A percentile compares a stretch with the other conserved stretches of the same genome.
Conservation (phyloP, 2,888 invertebrate genomes). For the Ditula angustiorana region DNA sequence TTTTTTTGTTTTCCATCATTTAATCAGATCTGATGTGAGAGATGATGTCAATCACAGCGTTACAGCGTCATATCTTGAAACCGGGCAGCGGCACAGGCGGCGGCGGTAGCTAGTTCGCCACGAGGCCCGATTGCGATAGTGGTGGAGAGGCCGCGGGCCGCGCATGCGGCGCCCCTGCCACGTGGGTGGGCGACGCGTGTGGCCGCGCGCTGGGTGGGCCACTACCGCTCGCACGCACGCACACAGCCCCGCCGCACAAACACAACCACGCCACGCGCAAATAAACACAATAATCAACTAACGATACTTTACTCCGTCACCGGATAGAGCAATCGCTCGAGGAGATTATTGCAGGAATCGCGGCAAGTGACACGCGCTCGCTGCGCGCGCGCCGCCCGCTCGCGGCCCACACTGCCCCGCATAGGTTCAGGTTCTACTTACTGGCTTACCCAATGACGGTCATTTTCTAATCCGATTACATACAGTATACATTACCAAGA, state of each 20-base stretch:
- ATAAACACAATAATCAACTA: constrained; percentile 85
- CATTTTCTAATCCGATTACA: constrained; percentile 66
- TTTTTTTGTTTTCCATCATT: constrained; percentile 37
- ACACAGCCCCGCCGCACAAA: constrained; percentile 68
- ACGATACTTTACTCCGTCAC: constrained; percentile 84
- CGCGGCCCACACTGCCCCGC: constrained; percentile 30
- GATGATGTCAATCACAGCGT: constrained; percentile 35
- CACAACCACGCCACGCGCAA: constrained; percentile 75
- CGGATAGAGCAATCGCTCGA: constrained; percentile 81
- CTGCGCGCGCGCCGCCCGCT: constrained; percentile 42
- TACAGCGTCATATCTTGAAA: constrained; percentile 50
- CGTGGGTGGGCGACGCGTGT: constrained; percentile 84
- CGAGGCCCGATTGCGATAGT: constrained; percentile 44
- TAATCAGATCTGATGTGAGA: constrained; percentile 47
- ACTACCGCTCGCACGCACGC: constrained; percentile 73
- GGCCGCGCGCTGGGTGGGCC: constrained; percentile 84
- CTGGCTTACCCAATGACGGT: constrained; percentile 51
- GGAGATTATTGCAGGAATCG: constrained; percentile 73
- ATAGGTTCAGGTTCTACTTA: constrained; percentile 31
- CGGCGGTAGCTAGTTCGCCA: constrained; percentile 39
- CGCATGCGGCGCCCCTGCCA: constrained; percentile 73
- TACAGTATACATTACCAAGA: constrained; percentile 53
- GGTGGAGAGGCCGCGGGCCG: constrained; percentile 63
- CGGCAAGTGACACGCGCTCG: constrained; percentile 72
- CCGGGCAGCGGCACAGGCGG: constrained; percentile 46